A percentile compares a stretch with the other conserved stretches of the same genome.
phyloP scores from a whole-genome alignment of 1,140 invertebrate species.

The Drosophila nasuta region DNA sequence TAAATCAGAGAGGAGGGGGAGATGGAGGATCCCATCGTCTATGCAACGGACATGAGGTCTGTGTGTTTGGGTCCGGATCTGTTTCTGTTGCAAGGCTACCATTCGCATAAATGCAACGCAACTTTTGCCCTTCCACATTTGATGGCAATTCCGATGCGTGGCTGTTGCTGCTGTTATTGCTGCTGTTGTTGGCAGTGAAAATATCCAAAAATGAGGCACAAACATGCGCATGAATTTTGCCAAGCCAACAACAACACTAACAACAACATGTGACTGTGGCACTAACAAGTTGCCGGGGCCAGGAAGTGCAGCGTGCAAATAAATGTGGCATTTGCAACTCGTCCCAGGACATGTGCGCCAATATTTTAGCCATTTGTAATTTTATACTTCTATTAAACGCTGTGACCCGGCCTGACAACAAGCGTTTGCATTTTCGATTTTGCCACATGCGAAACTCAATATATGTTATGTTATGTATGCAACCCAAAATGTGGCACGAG shows the following conservation, averaged over 20 bases:
- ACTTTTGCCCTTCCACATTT: slow-evolving; percentile 67
- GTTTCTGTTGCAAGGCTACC: slow-evolving; percentile 38
- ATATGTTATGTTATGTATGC: slow-evolving; percentile 16
- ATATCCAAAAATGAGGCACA: slow-evolving; percentile 79
- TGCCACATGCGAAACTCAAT: slow-evolving; percentile 63
- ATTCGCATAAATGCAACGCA: slow-evolving; percentile 73
- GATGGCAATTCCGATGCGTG: slow-evolving; percentile 55
- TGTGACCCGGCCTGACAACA: slow-evolving; percentile 20
- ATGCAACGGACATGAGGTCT: slow-evolving; percentile 41
- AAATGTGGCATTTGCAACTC: slow-evolving; percentile 67
- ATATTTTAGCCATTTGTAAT: slow-evolving; percentile 76
- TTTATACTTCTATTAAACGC: slow-evolving; percentile 65
- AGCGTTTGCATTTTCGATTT: slow-evolving; percentile 64
- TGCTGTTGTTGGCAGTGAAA: slow-evolving; percentile 41
- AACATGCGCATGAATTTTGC: slow-evolving; percentile 81
- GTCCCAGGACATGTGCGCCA: slow-evolving; percentile 53
- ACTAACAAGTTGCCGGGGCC: slow-evolving; percentile 67
- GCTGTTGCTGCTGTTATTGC: slow-evolving; percentile 9
- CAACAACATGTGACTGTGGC: slow-evolving; percentile 35
- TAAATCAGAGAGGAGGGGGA: no score
- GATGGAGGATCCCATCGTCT: slow-evolving; percentile 9
- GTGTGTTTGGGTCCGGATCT: slow-evolving; percentile 31
- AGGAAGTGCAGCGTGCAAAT: slow-evolving; percentile 73
- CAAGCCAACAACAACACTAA: slow-evolving; percentile 31
- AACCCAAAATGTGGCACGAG: slow-evolving; percentile 40